Base-by-base conservation (phyloP, 2,888 invertebrate species). In the Cetonia aurata region DNA sequence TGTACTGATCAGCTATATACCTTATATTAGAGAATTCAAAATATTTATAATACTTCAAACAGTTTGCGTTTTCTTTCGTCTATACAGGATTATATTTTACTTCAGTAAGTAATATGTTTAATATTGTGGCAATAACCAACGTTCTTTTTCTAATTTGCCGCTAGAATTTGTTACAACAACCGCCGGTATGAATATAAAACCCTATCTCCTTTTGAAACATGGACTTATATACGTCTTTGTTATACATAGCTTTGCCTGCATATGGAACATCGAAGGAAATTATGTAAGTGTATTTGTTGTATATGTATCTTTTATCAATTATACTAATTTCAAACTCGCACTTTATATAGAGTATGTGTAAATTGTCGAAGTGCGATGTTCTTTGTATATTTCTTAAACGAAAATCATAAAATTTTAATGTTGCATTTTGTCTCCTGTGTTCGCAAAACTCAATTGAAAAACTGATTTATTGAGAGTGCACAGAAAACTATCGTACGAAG, bases 161-260 rank as follows among this genome's bases (percentile, higher is more conserved):
- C 13, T 55, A 57, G 57, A 37, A 41, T 48, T 13, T 9, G 65
- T 70, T 13, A 55, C 65, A 0, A 37, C 65, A 12, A 62, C 60
- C 3, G 69, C 69, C 1, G 69, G 69, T 6, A 70, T 60, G 44
- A 70, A 62, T 12, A 70, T 65, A 19, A 70, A 46, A 41, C 42
- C 17, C 3, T 62, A 70, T 33, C 31, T 70, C 3, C 53, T 62
- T 3, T 37, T 62, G 15, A 70, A 70, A 31, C 69, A 70, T 37
- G 42, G 55, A 2, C 33, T 70, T n/a, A 62, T 70, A 17, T 70
- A 44, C 17, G 62, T 44, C 1, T 70, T 70, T n/a, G 44, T 70
- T 15, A 53, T 70, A 3, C 69, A 70, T 55, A 46, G 41, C 6
- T 70, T 70, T 55, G 60, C 69, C 10, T 70, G 69, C 17, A 37